Evolutionary conservation across 2,888 invertebrate genomes (phyloP), one percentile per base, ranked within the genome.

Genomic region (Pyrocoelia pectoralis): DNA sequence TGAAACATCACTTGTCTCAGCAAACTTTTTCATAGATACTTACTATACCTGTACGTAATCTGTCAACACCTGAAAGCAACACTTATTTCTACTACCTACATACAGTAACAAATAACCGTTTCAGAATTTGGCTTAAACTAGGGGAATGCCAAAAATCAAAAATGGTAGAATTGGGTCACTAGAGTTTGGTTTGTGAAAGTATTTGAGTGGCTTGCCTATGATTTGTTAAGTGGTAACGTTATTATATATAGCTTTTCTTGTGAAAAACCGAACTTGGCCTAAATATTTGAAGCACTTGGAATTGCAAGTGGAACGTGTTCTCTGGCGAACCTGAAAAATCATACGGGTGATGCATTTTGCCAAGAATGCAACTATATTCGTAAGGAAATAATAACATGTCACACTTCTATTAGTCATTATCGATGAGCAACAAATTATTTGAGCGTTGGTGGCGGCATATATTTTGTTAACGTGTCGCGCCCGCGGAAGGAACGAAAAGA

Each of bases 321-420:
- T 43, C 1, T 2, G 41, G 1, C 8, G 6, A 15, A 24, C 3
- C 3, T 24, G 6, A 24, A 24, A 24, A 24, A 43, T 43, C 8
- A 15, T 43, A 12, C 24, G 12, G 8, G 50, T n/a, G 13, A 46
- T 56, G 56, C 56, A 56, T 17, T 56, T 19, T 15, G 56, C 19
- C 48, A 53, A 56, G 38, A 51, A 52, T 40, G 59, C 38, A 29
- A 52, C 13, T n/a, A 52, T 66, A n/a, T n/a, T 57, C 63, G 68
- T 68, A 63, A 61, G 63, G 62, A 48, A 68, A 68, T 70, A 69
- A 69, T 65, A 60, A 63, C 61, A 61, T 72, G 71, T 72, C 73
- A 72, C 70, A 62, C 70, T 70, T 71, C 58, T 71, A 74, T 78
- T 77, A 78, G 72, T 77, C 78, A 77, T 73, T 72, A 73, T 73